phyloP scores from a whole-genome alignment of 2,797 vertebrate species.

The Lophotriccus pileatus region DNA sequence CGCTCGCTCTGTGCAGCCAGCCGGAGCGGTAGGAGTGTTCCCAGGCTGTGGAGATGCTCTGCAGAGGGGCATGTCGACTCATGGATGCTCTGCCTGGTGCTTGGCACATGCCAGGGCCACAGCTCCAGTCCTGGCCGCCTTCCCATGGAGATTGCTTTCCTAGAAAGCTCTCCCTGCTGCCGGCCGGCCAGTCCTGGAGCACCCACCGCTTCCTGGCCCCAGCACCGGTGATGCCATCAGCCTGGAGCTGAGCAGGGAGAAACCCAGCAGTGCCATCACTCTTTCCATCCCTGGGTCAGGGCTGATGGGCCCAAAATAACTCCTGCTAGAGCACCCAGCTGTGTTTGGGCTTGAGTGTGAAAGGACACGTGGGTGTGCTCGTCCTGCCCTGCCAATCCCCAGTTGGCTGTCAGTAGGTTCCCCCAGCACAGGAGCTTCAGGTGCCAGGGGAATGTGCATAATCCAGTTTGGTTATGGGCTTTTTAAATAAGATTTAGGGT shows the following conservation, averaged over 20 bases:
- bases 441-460: no score
- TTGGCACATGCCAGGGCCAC: rapidly evolving
- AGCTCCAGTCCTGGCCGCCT: not conserved
- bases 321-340: rapidly evolving
- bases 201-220: rapidly evolving
- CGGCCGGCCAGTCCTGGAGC: rapidly evolving
- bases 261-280: not conserved
- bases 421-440: not conserved
- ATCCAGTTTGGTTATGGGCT: rapidly evolving
- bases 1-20: rapidly evolving
- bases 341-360: not conserved
- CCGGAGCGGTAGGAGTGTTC: not conserved
- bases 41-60: not conserved
- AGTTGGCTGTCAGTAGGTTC: not conserved
- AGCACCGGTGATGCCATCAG: not conserved
- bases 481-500: not conserved
- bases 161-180: not conserved
- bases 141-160: not conserved
- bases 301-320: not conserved
- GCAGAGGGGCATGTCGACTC: not conserved
- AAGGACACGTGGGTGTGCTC: rapidly evolving
- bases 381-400: not conserved
- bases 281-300: rapidly evolving
- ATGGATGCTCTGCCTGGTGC: rapidly evolving
- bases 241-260: not conserved